These are phyloP conservation scores for Unio delphinus DNA, from an alignment of 2,888 invertebrate species.

Conservation along the genomic window DNA sequence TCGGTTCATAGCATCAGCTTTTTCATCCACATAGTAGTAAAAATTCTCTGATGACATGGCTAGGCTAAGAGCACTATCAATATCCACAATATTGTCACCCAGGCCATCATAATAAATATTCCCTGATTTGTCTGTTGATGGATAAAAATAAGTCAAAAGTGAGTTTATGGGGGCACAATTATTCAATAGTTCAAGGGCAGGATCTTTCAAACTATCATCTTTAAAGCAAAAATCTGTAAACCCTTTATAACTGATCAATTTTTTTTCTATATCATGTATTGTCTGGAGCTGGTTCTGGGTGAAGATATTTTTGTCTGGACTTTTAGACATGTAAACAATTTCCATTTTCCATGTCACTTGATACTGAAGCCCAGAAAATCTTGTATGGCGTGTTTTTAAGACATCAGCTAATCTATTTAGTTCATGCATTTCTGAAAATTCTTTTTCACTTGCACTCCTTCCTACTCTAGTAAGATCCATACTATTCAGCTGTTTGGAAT, in stretches of 20 bases:
- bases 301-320: conserved; percentile 58
- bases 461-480: not conserved
- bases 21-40: conserved; percentile 65
- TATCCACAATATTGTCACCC: conserved; percentile 55
- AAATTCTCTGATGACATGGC: conserved; percentile 61
- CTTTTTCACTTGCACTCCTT: not conserved
- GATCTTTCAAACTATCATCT: conserved; percentile 37
- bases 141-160: conserved; percentile 64
- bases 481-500: not conserved
- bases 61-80: conserved; percentile 58
- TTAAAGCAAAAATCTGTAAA: conserved; percentile 62
- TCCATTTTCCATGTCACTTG: conserved; percentile 41
- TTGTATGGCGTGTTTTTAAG: not conserved
- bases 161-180: conserved; percentile 65
- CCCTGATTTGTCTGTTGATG: conserved; percentile 45
- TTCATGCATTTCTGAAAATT: not conserved
- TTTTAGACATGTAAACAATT: conserved; percentile 59
- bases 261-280: conserved; percentile 59
- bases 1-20: conserved; percentile 51
- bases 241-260: conserved; percentile 48
- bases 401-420: too few relatives aligned
- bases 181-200: conserved; percentile 39
- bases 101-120: conserved; percentile 58
- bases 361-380: conserved; percentile 15
- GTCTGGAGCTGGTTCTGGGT: conserved; percentile 55